Evolutionary conservation across 2,888 invertebrate genomes (phyloP), one percentile per base, ranked within the genome.

Genomic region (Sesia apiformis): DNA sequence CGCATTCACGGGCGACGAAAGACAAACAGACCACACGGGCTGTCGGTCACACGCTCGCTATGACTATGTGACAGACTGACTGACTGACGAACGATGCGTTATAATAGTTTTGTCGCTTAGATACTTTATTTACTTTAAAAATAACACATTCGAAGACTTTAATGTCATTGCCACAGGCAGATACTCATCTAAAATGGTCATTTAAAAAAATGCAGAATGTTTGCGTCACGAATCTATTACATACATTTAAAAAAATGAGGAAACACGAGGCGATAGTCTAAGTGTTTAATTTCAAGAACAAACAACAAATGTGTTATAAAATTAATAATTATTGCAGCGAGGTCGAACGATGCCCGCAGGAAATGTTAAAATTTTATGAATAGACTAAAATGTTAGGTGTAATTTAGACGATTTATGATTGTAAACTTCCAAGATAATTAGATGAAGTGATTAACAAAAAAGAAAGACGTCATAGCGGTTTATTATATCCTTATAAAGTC

Each of bases 311-410:
- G 41, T 42, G 51, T 54, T 51, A 52, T 39, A 38, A 55, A 55
- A 57, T 52, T 57, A 52, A 55, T 55, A 57, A 55, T 46, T 23
- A 8, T 46, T 46, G 5, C n/a, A 43, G n/a, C 43, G 74, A 74
- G 77, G 74, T 66, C 71, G 76, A 66, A 42, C 74, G 70, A 70
- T 70, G 69, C 57, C 62, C 71, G 68, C 73, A 69, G 78, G 77
- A 78, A 74, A 67, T 66, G 52, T 60, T 65, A 66, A 70, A 65
- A 70, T 72, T 67, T 66, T 63, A 63, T 63, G 67, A 65, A 70
- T 66, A 69, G 58, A 55, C 62, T 64, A 62, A 65, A 42, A 6
- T 42, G 7, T 42, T 42, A 23, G 23, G 23, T 23, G 23, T 23
- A 23, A 46, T 46, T 46, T 23, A 46, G 46, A 46, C n/a, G 46